A percentile compares a stretch with the other conserved stretches of the same genome.
Conservation (phyloP, 92 coral and sea anemone species). For the Paragorgia papillata region DNA sequence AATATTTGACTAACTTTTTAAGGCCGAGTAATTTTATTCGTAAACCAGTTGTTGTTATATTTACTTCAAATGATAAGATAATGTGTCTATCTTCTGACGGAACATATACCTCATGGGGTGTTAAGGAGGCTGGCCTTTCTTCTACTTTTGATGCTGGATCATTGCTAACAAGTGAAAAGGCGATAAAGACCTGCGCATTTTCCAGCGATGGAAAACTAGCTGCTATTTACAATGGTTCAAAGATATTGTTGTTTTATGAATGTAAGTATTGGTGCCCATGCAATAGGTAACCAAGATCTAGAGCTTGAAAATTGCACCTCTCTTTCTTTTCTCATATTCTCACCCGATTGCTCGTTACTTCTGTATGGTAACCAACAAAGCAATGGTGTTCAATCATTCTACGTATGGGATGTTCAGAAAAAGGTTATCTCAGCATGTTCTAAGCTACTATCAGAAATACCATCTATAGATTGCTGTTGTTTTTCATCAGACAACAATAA, state of each 20-base stretch:
- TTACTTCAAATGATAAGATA: background rate
- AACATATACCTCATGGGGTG: too few species aligned
- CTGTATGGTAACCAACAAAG: too few species aligned
- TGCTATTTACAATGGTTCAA: background rate
- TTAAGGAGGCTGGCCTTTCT: too few species aligned
- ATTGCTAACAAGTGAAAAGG: too few species aligned
- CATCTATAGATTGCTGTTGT: constrained; percentile 8
- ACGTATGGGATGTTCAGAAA: too few species aligned
- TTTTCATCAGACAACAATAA: constrained; percentile 12
- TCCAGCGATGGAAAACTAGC: background rate
- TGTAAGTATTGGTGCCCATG: background rate
- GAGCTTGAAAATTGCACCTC: background rate
- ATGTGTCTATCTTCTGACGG: background rate
- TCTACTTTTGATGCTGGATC: too few species aligned
- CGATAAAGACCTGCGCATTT: background rate
- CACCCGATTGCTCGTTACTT: too few species aligned
- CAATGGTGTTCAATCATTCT: too few species aligned
- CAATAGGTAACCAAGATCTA: background rate
- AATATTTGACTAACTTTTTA: constrained; percentile 6
- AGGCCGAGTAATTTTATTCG: too few species aligned
- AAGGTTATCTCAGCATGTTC: background rate
- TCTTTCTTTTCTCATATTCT: constrained; percentile 10
- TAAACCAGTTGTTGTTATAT: background rate
- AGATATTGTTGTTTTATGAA: background rate
- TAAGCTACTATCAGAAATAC: background rate